Evolutionary conservation across 2,888 invertebrate species (phyloP), one percentile per base, ranked within the genome.

Genomic region (Microdon myrmicae): DNA sequence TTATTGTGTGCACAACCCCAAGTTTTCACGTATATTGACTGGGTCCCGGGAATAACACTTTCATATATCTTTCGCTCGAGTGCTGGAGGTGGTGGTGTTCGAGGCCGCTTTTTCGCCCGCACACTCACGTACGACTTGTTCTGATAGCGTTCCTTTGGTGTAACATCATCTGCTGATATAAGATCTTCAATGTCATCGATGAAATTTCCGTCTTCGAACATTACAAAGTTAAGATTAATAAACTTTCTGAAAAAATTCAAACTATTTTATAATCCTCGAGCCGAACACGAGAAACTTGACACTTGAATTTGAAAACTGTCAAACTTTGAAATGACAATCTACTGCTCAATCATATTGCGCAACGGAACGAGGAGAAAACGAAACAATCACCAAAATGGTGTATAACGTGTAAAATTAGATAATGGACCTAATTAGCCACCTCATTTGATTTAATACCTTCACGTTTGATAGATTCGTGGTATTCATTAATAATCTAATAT

Each of bases 1-100:
- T 88, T 96, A 79, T 99, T 99, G 81, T 99, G 98, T 0, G 96
- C 91, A 78, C 97, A 98, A 3, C 97, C 97, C 97, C 96, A 97
- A 51, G 96, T 97, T 81, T 94, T 94, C 1, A 96, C 85, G 72
- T 87, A 94, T 32, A 95, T 85, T 31, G 83, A 87, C 78, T 92
- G 88, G 0, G 91, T 92, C 1, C 94, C 86, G 72, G 86, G 86
- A 14, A 86, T 84, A 35, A 86, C 82, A 76, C 85, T 86, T 69
- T 85, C 83, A 48, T 85, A 74, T 41, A 84, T 79, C 47, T 81
- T 75, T 70, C 82, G 83, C 74, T 83, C 83, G 2, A 31, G 55
- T 7, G 13, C 29, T 6, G 61, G 59, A 2, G 53, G 39, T 23
- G 38, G n/a, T 3, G 13, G 54, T 54, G 16, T 69, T 41, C 59